Evolutionary conservation across 2,888 invertebrate genomes (phyloP), one percentile per base, ranked within the genome.

Genomic region (Amphipyra tragopoginis): DNA sequence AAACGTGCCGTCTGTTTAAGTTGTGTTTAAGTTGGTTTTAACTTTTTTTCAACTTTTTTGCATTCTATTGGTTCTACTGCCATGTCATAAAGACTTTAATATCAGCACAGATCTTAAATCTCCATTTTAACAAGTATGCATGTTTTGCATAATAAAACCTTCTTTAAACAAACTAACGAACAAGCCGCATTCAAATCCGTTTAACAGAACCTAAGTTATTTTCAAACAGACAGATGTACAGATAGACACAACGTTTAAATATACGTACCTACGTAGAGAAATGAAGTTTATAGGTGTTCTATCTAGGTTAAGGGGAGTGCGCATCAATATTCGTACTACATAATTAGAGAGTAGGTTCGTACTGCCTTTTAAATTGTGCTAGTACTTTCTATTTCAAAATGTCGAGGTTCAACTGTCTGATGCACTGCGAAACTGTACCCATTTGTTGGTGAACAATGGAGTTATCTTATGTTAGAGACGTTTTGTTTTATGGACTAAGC

Each of bases 291-390:
- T 39, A 44, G 44, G 13, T 40, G 15, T 34, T 13, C n/a, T 5
- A 72, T 60, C 59, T 72, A 62, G 64, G 68, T 62, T 77, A 73
- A 42, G 68, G 58, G 64, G 62, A 65, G 65, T 53, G 49, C 55
- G n/a, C 72, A 71, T 75, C 64, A 71, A 70, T 75, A 79, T 77
- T 74, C 78, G 60, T 65, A 56, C 67, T 68, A 62, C 67, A 67
- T 80, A 74, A 76, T 70, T 69, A 67, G 72, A 77, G 59, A 72
- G 65, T 60, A 57, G 15, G 36, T 29, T 4, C 29, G 0, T 29
- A 29, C 29, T 4, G 29, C 66, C 64, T 57, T 65, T 53, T 66
- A 61, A 56, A 69, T 29, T 58, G 48, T 47, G 26, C 51, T 13
- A 39, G 43, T 52, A 68, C 65, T 77, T 79, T 73, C 80, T 77